These are phyloP conservation scores for Acleris sparsana DNA, from an alignment of 2,888 invertebrate species.

Conservation along the genomic window DNA sequence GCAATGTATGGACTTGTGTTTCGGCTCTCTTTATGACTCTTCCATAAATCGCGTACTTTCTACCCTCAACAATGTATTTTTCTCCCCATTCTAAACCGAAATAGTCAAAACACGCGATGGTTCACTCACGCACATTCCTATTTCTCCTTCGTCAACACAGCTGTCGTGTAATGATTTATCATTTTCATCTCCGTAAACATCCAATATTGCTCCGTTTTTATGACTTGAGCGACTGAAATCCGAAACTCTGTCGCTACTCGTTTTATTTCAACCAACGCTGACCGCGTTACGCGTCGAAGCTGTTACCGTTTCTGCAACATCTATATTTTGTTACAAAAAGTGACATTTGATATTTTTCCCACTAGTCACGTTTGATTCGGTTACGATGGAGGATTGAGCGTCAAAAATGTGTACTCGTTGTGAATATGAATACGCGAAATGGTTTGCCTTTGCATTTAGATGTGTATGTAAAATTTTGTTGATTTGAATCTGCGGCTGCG, in stretches of 20 bases:
- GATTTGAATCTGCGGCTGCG: no score
- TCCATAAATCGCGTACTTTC: no score
- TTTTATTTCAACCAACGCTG: constrained; percentile 17
- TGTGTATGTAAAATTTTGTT: no score
- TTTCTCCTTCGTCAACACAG: no score
- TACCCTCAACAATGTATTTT: no score
- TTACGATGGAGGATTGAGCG: constrained; percentile 6
- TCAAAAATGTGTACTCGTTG: constrained; percentile 2
- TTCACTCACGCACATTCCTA: no score
- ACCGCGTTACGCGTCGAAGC: constrained; percentile 20
- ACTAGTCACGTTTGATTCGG: constrained; percentile 22
- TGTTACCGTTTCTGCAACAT: constrained; percentile 9
- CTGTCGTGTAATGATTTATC: constrained; percentile 19
- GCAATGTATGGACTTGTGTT: no score
- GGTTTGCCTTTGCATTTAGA: constrained; percentile 4
- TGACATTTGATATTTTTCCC: constrained; percentile 29
- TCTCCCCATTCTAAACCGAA: no score
- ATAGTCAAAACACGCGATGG: no score
- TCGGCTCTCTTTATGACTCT: no score
- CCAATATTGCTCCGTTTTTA: constrained; percentile 34
- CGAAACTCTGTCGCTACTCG: constrained; percentile 3
- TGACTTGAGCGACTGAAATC: constrained; percentile 18
- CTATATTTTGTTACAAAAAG: constrained; percentile 34
- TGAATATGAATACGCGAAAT: constrained; percentile 19
- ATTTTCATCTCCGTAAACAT: constrained; percentile 21